Base-by-base conservation (phyloP, 2,113 vertebrate species). In the Porphyrio hochstetteri region DNA sequence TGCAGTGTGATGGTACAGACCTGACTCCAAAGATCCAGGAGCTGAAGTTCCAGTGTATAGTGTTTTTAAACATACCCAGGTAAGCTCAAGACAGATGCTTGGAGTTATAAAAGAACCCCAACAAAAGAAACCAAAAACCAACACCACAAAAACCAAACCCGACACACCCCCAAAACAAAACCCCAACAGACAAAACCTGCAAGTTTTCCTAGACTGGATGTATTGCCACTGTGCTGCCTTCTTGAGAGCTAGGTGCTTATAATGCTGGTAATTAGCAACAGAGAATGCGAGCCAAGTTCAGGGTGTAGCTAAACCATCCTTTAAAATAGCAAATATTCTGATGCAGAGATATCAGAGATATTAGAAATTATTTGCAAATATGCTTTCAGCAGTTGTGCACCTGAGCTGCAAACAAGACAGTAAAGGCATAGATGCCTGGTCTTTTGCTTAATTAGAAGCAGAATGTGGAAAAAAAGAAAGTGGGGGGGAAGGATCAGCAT, bases 41-140 rank as follows among this genome's bases (percentile, higher is more conserved):
- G 96, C 95, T 98, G 97, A 98, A 98, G 97, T 98, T 98, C 97
- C 98, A 98, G 96, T 98, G 98, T 98, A 98, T 98, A 97, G 98
- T 98, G 96, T 98, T 98, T 98, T 98, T 98, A 98, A 98, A 98
- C 96, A 98, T 98, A 96, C 98, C 98, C 97, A 98, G 98, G 98
- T 98, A 98, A 98, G 97, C 64, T 71, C 52, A 79, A 94, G 48
- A 79, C 12, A 63, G 12, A 86, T 76, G 33, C 11, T 92, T 82
- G 53, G n/a, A 64, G 48, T 76, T 81, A 42, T 13, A 27, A 28
- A 38, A 38, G 9, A n/a, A 18, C 3, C 11, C 23, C 4, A 46
- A 19, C 8, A 16, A 46, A 46, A 46, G 7, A 46, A 46, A 46
- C 16, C 44, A 46, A 46, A 46, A 46, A 18, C 44, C 21, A 48